A percentile compares a stretch with the other conserved stretches of the same genome.
Conservation (phyloP, 2,888 invertebrate species). For the Cinara cedri region DNA sequence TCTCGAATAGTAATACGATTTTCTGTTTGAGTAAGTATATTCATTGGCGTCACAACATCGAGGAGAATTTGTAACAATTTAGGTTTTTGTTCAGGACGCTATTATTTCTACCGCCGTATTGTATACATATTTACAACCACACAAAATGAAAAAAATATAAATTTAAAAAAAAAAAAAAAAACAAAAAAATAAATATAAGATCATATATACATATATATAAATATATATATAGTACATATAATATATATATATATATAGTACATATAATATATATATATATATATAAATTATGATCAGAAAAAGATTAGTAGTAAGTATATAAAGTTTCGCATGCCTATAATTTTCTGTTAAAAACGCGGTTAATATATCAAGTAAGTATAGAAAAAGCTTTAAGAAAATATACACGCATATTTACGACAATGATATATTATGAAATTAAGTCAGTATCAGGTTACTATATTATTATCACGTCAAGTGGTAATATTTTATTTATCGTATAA, state of each 20-base stretch:
- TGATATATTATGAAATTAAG: constrained; percentile 1
- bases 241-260: too few species aligned
- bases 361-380: neutral
- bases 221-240: constrained; percentile 17
- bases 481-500: too few species aligned
- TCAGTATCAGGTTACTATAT: neutral
- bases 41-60: neutral
- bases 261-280: constrained; percentile 35
- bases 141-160: constrained; percentile 22
- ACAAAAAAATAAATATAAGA: constrained; percentile 19
- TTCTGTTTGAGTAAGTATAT: too few species aligned
- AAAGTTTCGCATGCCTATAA: constrained; percentile 48
- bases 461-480: too few species aligned
- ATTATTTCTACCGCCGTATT: constrained; percentile 4
- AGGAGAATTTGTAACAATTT: too few species aligned
- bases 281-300: constrained; percentile 40
- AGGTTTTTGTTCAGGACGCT: constrained; percentile 1
- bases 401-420: constrained; percentile 43
- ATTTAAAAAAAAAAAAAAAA: constrained; percentile 34
- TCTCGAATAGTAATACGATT: too few species aligned
- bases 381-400: constrained; percentile 31
- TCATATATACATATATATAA: constrained; percentile 37
- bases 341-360: constrained; percentile 44
- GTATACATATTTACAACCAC: constrained; percentile 32
- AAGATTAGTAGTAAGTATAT: constrained; percentile 26